A percentile compares a stretch with the other conserved stretches of the same genome.
phyloP scores from a whole-genome alignment of 2,888 invertebrate species.

The Chrysina gloriosa region DNA sequence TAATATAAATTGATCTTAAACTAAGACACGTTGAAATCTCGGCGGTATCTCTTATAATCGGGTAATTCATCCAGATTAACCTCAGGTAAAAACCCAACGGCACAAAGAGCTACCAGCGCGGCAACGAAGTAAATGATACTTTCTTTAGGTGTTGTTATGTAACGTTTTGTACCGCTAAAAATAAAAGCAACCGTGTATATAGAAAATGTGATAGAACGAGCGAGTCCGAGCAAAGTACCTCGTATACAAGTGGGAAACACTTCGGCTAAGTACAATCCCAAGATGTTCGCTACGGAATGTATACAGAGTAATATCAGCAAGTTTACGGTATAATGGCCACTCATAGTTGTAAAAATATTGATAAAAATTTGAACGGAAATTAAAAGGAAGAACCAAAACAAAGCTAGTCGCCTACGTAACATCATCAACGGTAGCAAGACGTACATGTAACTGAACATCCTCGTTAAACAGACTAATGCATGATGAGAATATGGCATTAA shows the following conservation, averaged over 20 bases:
- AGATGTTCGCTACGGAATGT: neutral
- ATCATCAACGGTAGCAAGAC: constrained; percentile 21
- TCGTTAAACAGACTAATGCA: neutral
- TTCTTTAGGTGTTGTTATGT: neutral
- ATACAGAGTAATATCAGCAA: neutral
- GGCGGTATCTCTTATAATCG: constrained; percentile 29
- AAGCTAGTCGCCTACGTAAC: constrained; percentile 24
- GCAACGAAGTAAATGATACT: neutral
- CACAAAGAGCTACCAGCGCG: neutral
- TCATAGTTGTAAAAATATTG: neutral
- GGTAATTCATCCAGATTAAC: constrained; percentile 14
- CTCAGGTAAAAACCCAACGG: constrained; percentile 4
- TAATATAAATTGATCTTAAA: neutral
- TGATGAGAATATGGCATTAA: constrained; percentile 10
- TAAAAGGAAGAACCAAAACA: constrained; percentile 21
- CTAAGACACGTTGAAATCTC: neutral
- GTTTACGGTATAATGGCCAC: constrained; percentile 5
- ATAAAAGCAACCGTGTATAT: neutral
- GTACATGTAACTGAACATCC: constrained; percentile 27
- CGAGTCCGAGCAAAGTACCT: constrained; percentile 8
- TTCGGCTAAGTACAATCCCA: constrained; percentile 22
- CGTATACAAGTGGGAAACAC: constrained; percentile 25
- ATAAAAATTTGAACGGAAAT: neutral
- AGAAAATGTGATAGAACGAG: neutral
- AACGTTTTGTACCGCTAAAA: neutral